phyloP scores from a whole-genome alignment of 2,888 invertebrate species.

The Corythucha ciliata region DNA sequence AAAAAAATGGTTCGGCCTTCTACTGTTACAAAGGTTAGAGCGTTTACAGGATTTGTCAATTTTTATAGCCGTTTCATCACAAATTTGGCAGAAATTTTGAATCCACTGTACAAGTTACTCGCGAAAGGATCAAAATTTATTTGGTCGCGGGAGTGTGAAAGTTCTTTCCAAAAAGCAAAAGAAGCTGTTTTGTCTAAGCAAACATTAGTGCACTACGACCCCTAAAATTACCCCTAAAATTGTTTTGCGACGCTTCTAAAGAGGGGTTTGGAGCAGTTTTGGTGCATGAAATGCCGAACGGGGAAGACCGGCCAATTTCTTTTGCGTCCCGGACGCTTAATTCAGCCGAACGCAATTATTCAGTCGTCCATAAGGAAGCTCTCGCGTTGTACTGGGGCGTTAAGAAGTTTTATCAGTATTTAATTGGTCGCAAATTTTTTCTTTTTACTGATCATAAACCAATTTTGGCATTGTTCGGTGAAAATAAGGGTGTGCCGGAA shows the following conservation, averaged over 20 bases:
- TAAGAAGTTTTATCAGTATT: slow-evolving; percentile 39
- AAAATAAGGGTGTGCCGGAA: slow-evolving; percentile 37
- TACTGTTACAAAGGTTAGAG: no score
- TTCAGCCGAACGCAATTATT: slow-evolving; percentile 38
- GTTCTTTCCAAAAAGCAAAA: no score
- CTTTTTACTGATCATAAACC: slow-evolving; percentile 39
- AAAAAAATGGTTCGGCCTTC: no score
- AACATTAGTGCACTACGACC: no score
- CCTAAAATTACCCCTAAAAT: no score
- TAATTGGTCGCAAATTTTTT: slow-evolving; percentile 37
- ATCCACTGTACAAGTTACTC: no score
- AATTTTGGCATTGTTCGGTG: slow-evolving; percentile 36
- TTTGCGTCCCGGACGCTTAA: slow-evolving; percentile 38
- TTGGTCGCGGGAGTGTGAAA: no score
- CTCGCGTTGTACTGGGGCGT: slow-evolving; percentile 39
- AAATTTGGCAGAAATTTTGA: no score
- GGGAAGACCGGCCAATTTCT: slow-evolving; percentile 35
- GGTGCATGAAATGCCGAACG: slow-evolving; percentile 35
- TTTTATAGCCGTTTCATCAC: no score
- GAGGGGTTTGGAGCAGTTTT: slow-evolving; percentile 35
- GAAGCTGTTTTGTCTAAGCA: no score
- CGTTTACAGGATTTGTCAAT: no score
- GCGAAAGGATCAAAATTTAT: no score
- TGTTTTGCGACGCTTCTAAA: slow-evolving; percentile 24
- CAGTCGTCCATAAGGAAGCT: slow-evolving; percentile 38